Evolutionary conservation across 2,888 invertebrate genomes (phyloP).

Genomic region (Tiphia femorata): DNA sequence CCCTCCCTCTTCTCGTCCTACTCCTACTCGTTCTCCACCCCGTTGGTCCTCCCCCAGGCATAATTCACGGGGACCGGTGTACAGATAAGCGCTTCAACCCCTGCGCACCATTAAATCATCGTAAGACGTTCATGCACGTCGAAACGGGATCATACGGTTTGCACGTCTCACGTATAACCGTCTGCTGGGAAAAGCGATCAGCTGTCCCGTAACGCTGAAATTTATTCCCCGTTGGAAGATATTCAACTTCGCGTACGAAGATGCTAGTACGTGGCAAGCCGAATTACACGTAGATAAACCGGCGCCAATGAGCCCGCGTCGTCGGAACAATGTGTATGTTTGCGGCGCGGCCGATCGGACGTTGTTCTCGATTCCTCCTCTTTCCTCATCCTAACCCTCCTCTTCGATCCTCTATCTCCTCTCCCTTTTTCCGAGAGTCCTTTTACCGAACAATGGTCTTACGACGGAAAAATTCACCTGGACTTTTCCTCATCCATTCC

Average conservation of each 20-base stretch:
- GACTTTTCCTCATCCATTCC: too few species aligned
- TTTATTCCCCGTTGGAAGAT: slow-evolving; percentile 25
- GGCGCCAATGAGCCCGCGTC: too few species aligned
- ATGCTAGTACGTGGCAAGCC: too few species aligned
- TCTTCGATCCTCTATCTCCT: not conserved
- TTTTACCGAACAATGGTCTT: too few species aligned
- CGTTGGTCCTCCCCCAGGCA: not conserved
- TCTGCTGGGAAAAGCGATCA: slow-evolving; percentile 18
- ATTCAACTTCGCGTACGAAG: too few species aligned
- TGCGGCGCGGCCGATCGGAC: not conserved
- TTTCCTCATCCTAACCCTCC: not conserved
- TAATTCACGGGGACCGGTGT: slow-evolving; percentile 21
- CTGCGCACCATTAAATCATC: slow-evolving; percentile 38
- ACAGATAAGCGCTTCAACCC: slow-evolving; percentile 18
- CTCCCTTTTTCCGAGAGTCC: too few species aligned
- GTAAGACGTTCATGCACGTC: slow-evolving; percentile 35
- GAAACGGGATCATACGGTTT: slow-evolving; percentile 19
- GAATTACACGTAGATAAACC: too few species aligned
- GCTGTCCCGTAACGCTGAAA: slow-evolving; percentile 21
- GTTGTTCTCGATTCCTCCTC: not conserved
- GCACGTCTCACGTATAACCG: slow-evolving; percentile 13
- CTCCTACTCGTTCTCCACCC: not conserved
- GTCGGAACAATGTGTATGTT: too few species aligned
- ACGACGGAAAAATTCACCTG: too few species aligned
- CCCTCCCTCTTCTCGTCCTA: not conserved